phyloP scores from a whole-genome alignment of 2,888 invertebrate species.

The Alsophila aescularia region DNA sequence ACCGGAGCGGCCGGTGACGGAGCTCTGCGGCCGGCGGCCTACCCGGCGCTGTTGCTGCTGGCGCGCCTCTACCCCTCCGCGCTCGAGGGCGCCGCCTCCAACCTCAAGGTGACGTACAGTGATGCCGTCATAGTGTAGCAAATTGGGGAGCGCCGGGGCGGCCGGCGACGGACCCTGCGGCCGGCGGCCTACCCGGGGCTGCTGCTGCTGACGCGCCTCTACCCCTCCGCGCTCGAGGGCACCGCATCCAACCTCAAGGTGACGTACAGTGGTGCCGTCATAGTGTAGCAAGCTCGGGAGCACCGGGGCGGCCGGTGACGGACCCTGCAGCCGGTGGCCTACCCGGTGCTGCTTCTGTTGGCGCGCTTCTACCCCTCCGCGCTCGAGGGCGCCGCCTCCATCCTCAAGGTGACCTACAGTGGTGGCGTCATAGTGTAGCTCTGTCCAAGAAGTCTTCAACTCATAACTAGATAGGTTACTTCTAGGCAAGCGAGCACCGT shows the following conservation, averaged over 20 bases:
- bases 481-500: no score
- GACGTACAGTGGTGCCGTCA: neutral
- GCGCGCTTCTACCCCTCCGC: constrained; percentile 91
- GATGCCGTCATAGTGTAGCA: neutral
- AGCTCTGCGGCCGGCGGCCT: constrained; percentile 84
- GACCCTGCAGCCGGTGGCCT: constrained; percentile 84
- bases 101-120: constrained; percentile 82
- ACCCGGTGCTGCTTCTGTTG: constrained; percentile 91
- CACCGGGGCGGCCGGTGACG: constrained; percentile 37
- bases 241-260: constrained; percentile 88
- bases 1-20: constrained; percentile 37
- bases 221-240: constrained; percentile 89
- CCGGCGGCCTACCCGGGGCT: constrained; percentile 91
- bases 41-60: constrained; percentile 91
- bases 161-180: constrained; percentile 45
- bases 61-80: constrained; percentile 91
- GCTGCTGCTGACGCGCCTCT: constrained; percentile 90
- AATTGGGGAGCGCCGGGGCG: constrained; percentile 54
- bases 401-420: constrained; percentile 82
- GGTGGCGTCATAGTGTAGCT: neutral
- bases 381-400: constrained; percentile 88
- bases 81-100: constrained; percentile 88
- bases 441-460: no score
- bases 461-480: no score
- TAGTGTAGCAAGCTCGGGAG: constrained; percentile 48